Evolutionary conservation across 2,113 vertebrate genomes (phyloP), one percentile per base, ranked within the genome.

Genomic region (Alexandromys fortis): DNA sequence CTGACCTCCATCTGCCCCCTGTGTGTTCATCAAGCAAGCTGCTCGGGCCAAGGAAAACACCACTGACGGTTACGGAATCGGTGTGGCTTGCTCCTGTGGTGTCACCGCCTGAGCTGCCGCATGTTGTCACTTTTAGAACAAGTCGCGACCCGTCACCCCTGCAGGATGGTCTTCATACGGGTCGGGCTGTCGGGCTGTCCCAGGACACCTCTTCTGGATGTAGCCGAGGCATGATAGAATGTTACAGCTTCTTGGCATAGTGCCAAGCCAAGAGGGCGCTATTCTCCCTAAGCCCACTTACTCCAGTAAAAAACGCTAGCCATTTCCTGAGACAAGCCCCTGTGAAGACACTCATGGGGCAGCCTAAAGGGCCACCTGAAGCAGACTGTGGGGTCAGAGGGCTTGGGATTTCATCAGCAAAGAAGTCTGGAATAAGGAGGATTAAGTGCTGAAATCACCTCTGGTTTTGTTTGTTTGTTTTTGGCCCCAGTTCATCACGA

Each of bases 351-450:
- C 22, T 9, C 52, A 86, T 26, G 61, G 92, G 35, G 55, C 28
- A 75, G 90, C 45, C 70, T 70, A 68, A 12, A 38, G 0, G n/a
- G 42, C 26, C 78, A 28, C 9, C 33, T 26, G 26, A 13, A 33
- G 83, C 72, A 42, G 38, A 19, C 47, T 52, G 35, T 78, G 55
- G 72, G 38, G 52, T 77, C 38, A 70, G 68, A 4, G 89, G 91
- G 92, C 94, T 94, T 0, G 12, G 38, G 58, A 45, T 85, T 95
- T 86, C 93, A 14, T 86, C 92, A 96, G 88, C 52, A 92, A 19
- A n/a, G n/a, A 72, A 58, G 77, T 12, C 87, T 86, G 10, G 19
- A 77, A 2, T 52, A 26, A 88, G 67, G 33, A 61, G 87, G 72
- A 10, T 87, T 68, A 86, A 90, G 90, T 72, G 17, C 67, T 92